Base-by-base conservation (phyloP, 2,113 vertebrate genomes). In the Calonectris borealis region DNA sequence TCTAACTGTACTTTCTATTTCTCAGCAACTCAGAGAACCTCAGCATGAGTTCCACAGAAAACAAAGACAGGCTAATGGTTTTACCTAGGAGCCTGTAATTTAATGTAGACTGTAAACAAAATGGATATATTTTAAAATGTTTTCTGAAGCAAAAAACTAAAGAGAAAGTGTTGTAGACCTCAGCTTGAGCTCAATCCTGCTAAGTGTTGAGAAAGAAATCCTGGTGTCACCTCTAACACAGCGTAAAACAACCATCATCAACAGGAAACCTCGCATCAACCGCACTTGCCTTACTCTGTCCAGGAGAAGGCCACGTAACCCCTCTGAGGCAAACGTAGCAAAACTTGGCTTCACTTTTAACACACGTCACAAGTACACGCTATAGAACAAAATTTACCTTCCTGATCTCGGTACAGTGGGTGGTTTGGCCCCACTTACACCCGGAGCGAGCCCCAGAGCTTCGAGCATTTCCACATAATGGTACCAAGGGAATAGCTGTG, bases 351-450 rank as follows among this genome's bases (percentile, higher is more conserved):
- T 76, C 8, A 17, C 18, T 38, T 84, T 79, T 51, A 72, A 20
- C 8, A n/a, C 26, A 48, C 9, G 3, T 22, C 20, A 69, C 4
- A 29, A 58, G 25, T 34, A n/a, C 8, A 9, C 1, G 0, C 4
- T 22, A 3, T 6, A 17, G 36, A 69, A 79, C 26, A 64, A 44
- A 51, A 77, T 4, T 54, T 13, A 49, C 32, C 3, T 6, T 62
- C 42, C 21, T 83, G 51, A 76, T 75, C 20, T 81, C 4, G 2
- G 24, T 24, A 6, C n/a, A 21, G n/a, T 15, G 24, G 6, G 22
- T 61, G 8, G 6, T 14, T 78, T 73, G 21, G 49, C 24, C 31
- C 34, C 18, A 49, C 36, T 75, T 57, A 69, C 7, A 78, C 26
- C n/a, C 46, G 40, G 48, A 68, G 29, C 1, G 6, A 86, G n/a